Percentiles rank a stretch among this genome's conserved stretches.
phyloP scores from a whole-genome alignment of 2,888 invertebrate species.

The Mycalesis mineus region DNA sequence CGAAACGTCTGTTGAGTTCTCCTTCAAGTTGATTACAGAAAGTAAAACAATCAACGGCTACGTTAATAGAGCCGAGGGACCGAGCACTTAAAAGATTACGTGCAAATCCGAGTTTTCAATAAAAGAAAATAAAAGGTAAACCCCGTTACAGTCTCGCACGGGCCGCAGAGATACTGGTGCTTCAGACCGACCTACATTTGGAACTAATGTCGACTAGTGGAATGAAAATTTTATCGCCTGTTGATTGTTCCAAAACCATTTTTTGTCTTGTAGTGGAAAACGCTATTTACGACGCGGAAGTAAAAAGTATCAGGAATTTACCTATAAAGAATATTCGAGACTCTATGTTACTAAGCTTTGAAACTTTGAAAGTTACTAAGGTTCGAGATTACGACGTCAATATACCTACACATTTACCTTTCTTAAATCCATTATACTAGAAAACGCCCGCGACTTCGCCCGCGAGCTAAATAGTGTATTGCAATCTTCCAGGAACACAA shows the following conservation, averaged over 20 bases:
- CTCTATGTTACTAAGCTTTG: too few relatives aligned
- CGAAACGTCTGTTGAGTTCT: not conserved
- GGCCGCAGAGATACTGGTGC: not conserved
- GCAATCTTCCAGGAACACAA: too few relatives aligned
- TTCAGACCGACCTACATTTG: not conserved
- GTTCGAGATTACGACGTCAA: too few relatives aligned
- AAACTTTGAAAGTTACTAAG: too few relatives aligned
- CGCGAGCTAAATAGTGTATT: too few relatives aligned
- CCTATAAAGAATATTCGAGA: too few relatives aligned
- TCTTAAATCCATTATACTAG: too few relatives aligned
- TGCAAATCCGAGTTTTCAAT: slow-evolving; percentile 7
- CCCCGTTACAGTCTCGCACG: not conserved
- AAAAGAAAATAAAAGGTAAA: slow-evolving; percentile 16
- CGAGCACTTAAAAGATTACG: slow-evolving; percentile 17
- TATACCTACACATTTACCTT: too few relatives aligned
- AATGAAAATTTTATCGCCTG: not conserved
- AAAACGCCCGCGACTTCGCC: too few relatives aligned
- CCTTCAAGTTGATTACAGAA: slow-evolving; percentile 1
- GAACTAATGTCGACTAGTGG: not conserved
- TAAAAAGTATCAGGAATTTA: too few relatives aligned
- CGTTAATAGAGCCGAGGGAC: slow-evolving; percentile 15
- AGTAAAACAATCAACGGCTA: slow-evolving; percentile 17
- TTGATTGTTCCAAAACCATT: not conserved
- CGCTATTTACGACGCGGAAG: too few relatives aligned
- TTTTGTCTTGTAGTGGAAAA: not conserved